phyloP scores from a whole-genome alignment of 2,797 vertebrate genomes.

The Chromobotia macracanthus region DNA sequence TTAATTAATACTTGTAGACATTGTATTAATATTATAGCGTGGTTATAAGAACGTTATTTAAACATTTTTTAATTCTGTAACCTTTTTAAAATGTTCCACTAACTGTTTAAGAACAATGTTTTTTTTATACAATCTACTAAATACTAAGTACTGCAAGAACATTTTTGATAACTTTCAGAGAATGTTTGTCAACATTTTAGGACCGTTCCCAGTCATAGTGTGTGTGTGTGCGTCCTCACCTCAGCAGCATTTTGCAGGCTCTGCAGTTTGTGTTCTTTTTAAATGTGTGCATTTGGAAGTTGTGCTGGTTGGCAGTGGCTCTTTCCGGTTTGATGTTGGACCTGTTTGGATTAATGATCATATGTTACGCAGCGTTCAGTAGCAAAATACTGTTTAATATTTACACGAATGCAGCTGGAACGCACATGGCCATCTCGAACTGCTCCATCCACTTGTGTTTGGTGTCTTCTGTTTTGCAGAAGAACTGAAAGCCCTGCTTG shows the following conservation, averaged over 20 bases:
- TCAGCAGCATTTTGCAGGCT: slow-evolving; percentile 94
- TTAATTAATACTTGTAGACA: too few relatives aligned
- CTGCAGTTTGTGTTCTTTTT: slow-evolving; percentile 95
- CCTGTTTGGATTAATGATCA: slow-evolving; percentile 69
- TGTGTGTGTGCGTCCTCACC: slow-evolving; percentile 74
- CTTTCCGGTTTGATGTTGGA: slow-evolving; percentile 98
- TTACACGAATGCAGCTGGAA: slow-evolving; percentile 22
- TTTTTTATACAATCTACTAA: too few relatives aligned
- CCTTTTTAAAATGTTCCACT: too few relatives aligned
- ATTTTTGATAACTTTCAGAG: too few relatives aligned
- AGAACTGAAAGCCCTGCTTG: slow-evolving; percentile 98
- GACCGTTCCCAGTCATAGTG: too few relatives aligned
- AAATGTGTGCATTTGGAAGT: slow-evolving; percentile 98
- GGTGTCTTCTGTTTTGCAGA: slow-evolving; percentile 98
- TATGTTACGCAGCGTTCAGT: not conserved
- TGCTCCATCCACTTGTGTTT: slow-evolving; percentile 99
- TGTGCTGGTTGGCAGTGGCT: slow-evolving; percentile 95
- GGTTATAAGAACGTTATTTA: too few relatives aligned
- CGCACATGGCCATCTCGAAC: slow-evolving; percentile 99
- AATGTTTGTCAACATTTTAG: too few relatives aligned
- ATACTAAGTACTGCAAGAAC: too few relatives aligned
- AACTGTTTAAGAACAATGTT: too few relatives aligned
- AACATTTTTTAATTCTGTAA: too few relatives aligned
- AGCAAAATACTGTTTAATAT: not conserved
- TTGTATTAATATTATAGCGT: too few relatives aligned